Percentiles rank a stretch among this genome's conserved stretches.
These are phyloP conservation scores for Eristalis tenax DNA, from an alignment of 2,888 invertebrate genomes.

Conservation along the genomic window DNA sequence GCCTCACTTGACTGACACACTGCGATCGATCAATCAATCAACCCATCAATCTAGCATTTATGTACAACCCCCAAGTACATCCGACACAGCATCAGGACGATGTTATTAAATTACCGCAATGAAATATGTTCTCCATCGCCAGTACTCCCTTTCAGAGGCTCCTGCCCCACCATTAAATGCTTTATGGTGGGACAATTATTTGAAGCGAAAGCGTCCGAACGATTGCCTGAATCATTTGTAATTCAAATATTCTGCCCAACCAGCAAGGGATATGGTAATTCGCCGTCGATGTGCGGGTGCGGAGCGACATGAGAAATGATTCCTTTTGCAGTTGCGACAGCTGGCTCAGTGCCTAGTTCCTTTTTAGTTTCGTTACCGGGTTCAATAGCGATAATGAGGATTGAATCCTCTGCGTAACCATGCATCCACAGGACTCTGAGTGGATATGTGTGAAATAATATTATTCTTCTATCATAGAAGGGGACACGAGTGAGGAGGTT, in stretches of 20 bases:
- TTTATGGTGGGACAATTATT: conserved; percentile 29
- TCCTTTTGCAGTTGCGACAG: not conserved
- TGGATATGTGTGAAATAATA: not conserved
- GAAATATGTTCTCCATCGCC: conserved; percentile 50
- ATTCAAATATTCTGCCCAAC: conserved; percentile 34
- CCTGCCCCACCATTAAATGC: not conserved
- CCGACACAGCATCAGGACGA: not conserved
- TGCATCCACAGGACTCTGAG: not conserved
- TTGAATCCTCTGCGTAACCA: not conserved
- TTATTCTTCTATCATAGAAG: not conserved
- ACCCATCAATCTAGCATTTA: conserved; percentile 53
- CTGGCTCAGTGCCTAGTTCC: not conserved
- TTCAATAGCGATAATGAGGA: conserved; percentile 1
- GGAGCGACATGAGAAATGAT: not conserved
- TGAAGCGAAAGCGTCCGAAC: conserved; percentile 9
- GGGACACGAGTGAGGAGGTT: conserved; percentile 15
- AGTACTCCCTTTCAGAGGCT: not conserved
- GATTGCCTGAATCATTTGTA: conserved; percentile 23
- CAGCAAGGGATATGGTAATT: not conserved
- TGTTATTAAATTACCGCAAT: conserved; percentile 62
- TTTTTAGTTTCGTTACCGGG: not conserved
- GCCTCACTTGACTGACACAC: conserved; percentile 37
- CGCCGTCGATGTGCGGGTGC: not conserved
- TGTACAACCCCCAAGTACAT: conserved; percentile 28
- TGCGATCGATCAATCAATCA: conserved; percentile 65